phyloP scores from a whole-genome alignment of 2,888 invertebrate species.

The Drosophila mayaguana region DNA sequence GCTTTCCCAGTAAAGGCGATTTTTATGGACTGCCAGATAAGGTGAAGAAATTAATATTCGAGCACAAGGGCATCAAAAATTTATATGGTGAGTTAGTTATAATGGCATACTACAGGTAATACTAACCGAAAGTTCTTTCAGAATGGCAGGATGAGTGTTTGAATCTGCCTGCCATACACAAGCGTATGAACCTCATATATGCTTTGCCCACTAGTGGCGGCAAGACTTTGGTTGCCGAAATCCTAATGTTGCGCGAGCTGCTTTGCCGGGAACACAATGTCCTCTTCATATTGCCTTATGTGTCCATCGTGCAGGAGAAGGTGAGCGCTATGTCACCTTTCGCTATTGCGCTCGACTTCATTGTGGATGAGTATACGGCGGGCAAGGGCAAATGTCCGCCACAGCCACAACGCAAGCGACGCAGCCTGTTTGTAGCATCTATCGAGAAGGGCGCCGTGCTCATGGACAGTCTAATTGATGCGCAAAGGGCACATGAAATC shows the following conservation, averaged over 20 bases:
- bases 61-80: conserved; percentile 91
- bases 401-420: conserved; percentile 90
- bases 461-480: conserved; percentile 93
- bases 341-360: conserved; percentile 93
- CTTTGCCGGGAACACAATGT: conserved; percentile 92
- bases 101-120: no score
- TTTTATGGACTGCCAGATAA: conserved; percentile 93
- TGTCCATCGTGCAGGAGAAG: conserved; percentile 99
- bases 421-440: conserved; percentile 95
- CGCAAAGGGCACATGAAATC: conserved; percentile 90
- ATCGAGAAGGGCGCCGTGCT: conserved; percentile 97
- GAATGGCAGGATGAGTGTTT: conserved; percentile 98
- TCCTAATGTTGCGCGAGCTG: conserved; percentile 94
- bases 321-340: conserved; percentile 90
- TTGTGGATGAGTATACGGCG: conserved; percentile 97
- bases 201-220: conserved; percentile 98
- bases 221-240: conserved; percentile 98
- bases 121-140: conserved; percentile 81
- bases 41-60: conserved; percentile 90
- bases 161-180: conserved; percentile 89
- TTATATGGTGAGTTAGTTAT: conserved; percentile 90
- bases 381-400: conserved; percentile 96
- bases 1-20: conserved; percentile 84
- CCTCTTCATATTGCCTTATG: conserved; percentile 96
- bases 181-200: conserved; percentile 93